Evolutionary conservation across 1,140 invertebrate genomes (phyloP), one percentile per base, ranked within the genome.

Genomic region (Oedothorax gibbosus): DNA sequence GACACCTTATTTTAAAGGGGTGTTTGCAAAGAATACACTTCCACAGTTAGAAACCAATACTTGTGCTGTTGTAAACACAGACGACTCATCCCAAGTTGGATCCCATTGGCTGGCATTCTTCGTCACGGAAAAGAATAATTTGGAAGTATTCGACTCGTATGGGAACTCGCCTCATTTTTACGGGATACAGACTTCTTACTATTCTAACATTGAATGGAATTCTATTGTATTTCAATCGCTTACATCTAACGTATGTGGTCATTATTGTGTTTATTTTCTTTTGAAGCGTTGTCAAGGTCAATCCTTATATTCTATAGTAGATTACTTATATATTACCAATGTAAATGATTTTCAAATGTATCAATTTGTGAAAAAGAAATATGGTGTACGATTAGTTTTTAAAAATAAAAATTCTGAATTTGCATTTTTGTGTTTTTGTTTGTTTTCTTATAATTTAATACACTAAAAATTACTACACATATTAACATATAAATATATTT

Each of bases 221-320:
- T 15, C 14, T 0, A 64, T 8, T 50, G 0, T 14, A 7, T 10
- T 65, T n/a, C 62, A 66, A 66, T 53, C 9, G 51, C 10, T 21
- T 15, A 66, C 76, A 0, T 66, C 50, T 7, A 78, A 78, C 35
- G 51, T 53, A 7, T 54, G 62, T 9, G 62, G 62, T 66, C 20
- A 35, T 4, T 78, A 78, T 54, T 66, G 76, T 21, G 66, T 78
- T 66, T 78, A 78, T 21, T 78, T 66, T 54, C 51, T 78, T 65
- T 15, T 66, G 10, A 69, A 56, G 57, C 0, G 51, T 35, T 21
- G 64, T 69, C 64, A 35, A 78, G n/a, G n/a, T 12, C 0, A 20
- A 20, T 53, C 20, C 50, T 15, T 69, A 54, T 18, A 68, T 54
- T 49, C n/a, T 15, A 56, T 68, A 35, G 1, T 56, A 54, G 15